A percentile compares a stretch with the other conserved stretches of the same genome.
These are phyloP conservation scores for Equus quagga DNA, from an alignment of 2,113 vertebrate genomes.

Conservation along the genomic window DNA sequence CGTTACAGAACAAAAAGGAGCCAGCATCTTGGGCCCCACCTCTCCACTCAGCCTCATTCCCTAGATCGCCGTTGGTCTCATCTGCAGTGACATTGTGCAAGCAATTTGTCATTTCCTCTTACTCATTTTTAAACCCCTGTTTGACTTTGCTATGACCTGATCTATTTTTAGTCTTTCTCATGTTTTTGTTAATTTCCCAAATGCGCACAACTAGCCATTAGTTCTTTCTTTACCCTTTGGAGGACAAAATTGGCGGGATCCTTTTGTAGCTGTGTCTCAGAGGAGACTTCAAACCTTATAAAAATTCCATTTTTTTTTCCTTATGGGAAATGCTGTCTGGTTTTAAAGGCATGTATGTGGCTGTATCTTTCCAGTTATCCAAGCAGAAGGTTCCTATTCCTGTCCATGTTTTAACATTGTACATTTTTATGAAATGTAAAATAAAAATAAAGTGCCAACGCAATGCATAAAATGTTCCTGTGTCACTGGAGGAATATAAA, in stretches of 20 bases:
- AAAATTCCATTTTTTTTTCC: constrained; percentile 10
- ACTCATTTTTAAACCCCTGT: neutral
- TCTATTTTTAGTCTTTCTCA: constrained; percentile 35
- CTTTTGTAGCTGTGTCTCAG: constrained; percentile 53
- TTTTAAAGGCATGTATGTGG: neutral
- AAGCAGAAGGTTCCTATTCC: neutral
- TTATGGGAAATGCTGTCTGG: constrained; percentile 40
- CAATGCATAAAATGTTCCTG: neutral
- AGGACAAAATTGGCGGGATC: constrained; percentile 30
- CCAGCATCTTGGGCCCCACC: fast-evolving
- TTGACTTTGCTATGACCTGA: constrained; percentile 61
- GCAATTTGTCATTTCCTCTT: neutral
- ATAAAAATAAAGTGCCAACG: constrained; percentile 26
- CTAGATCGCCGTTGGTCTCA: neutral
- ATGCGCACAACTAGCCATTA: neutral
- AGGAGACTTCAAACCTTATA: constrained; percentile 62
- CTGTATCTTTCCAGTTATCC: neutral
- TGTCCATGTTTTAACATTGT: neutral
- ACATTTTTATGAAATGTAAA: constrained; percentile 19
- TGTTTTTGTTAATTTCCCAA: constrained; percentile 69
- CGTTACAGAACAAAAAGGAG: neutral
- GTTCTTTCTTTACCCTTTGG: constrained; percentile 43
- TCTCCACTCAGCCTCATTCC: neutral
- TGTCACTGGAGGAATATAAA: neutral
- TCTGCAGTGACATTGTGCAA: neutral